Conservation (phyloP, 1,140 invertebrate species). For the Aphidius gifuensis region DNA sequence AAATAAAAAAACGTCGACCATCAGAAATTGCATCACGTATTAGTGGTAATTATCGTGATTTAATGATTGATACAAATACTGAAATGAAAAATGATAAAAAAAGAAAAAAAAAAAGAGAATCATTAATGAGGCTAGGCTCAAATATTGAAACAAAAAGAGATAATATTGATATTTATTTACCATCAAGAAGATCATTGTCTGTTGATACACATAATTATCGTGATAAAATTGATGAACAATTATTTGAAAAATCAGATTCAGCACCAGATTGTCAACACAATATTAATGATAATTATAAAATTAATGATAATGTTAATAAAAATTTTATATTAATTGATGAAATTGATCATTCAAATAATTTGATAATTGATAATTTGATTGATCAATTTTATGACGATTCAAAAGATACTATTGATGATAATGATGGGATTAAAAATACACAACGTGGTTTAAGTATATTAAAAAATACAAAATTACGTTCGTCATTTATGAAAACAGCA, state of each 20-base stretch:
- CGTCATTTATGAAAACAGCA: constrained; percentile 64
- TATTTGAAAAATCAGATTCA: constrained; percentile 32
- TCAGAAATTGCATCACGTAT: constrained; percentile 77
- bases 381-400: background rate
- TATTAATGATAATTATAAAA: background rate
- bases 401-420: background rate
- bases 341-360: constrained; percentile 1
- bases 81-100: constrained; percentile 42
- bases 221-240: constrained; percentile 19
- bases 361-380: background rate
- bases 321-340: background rate
- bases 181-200: constrained; percentile 38
- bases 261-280: constrained; percentile 34
- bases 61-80: constrained; percentile 47
- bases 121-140: constrained; percentile 12
- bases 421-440: background rate
- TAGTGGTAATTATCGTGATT: constrained; percentile 57
- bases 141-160: constrained; percentile 26
- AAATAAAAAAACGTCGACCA: constrained; percentile 61
- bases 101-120: constrained; percentile 50
- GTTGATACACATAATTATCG: constrained; percentile 27
- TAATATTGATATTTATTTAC: constrained; percentile 20
- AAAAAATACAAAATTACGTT: constrained; percentile 42
- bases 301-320: constrained; percentile 19
- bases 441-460: constrained; percentile 22